Base-by-base conservation (phyloP, 2,113 vertebrate genomes). In the Megaceryle maxima region DNA sequence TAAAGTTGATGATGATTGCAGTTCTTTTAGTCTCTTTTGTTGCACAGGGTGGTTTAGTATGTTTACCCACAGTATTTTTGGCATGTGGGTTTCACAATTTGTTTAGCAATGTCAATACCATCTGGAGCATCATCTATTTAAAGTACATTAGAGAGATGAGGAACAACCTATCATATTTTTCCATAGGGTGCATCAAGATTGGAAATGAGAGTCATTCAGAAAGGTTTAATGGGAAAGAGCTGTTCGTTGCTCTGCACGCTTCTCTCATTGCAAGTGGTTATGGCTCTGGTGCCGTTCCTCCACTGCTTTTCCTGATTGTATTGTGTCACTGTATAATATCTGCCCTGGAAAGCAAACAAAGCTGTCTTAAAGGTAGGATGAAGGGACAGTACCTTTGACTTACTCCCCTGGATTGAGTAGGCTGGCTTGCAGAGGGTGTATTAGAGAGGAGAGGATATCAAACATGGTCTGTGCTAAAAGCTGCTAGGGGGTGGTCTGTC, bases 81-180 rank as follows among this genome's bases (percentile, higher is more conserved):
- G 95, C 96, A 97, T 96, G 97, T 94, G 97, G 92, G 81, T 95
- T 96, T 97, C 95, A 96, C 96, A 97, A 97, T 97, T 96, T 96
- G 97, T 96, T 97, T 97, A 96, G 95, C 96, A 94, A 75, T 96
- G 97, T 97, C 97, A 97, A 97, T 97, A 97, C 97, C 97, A 97
- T 97, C 97, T 97, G 97, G 97, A 97, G 95, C 94, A 94, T 97
- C 95, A 64, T 97, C 97, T 97, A 97, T 97, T 97, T 97, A 97
- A 97, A 97, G 96, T 96, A 95, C 93, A 94, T 93, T 93, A 94
- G 94, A 97, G 94, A 97, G 94, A 97, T 94, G 97, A 96, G 95
- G 95, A 96, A 94, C 92, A 97, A 92, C 96, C 96, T 96, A 94
- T 96, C 97, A 91, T 97, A 94, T 97, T 97, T 96, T 97, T 95